These are phyloP conservation scores for Ptilonorhynchus violaceus DNA, from an alignment of 2,113 vertebrate genomes.

Conservation along the genomic window DNA sequence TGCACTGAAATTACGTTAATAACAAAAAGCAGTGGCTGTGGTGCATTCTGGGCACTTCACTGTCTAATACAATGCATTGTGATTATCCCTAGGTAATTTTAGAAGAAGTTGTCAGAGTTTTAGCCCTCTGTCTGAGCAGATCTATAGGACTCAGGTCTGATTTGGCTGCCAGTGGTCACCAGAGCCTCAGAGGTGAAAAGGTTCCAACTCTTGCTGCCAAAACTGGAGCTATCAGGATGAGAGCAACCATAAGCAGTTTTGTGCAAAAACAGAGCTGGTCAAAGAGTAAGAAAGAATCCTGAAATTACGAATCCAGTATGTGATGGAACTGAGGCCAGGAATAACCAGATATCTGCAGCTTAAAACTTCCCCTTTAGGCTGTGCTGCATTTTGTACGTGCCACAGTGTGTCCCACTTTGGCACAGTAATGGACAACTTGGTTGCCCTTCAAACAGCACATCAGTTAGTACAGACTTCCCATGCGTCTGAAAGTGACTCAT, in stretches of 20 bases:
- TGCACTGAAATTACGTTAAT: not conserved
- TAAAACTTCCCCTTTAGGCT: not conserved
- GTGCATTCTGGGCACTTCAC: not conserved
- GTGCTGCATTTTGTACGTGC: not conserved
- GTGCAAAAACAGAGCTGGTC: not conserved
- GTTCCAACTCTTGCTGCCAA: not conserved
- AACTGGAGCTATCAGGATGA: not conserved
- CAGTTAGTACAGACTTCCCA: not conserved
- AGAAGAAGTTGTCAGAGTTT: not conserved
- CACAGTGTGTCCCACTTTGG: fast-evolving
- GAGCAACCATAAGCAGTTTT: not conserved
- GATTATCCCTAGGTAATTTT: not conserved
- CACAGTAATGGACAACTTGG: not conserved
- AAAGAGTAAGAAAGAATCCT: not conserved
- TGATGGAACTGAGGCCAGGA: not conserved
- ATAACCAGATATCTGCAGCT: not conserved
- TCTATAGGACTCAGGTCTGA: not conserved
- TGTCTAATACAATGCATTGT: not conserved
- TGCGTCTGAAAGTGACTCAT: not conserved
- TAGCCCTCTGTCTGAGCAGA: not conserved
- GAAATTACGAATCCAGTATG: not conserved
- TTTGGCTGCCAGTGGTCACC: not conserved
- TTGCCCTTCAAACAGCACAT: not conserved
- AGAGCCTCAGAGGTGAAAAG: not conserved
- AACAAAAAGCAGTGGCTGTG: not conserved